phyloP scores from a whole-genome alignment of 2,113 vertebrate species.

The Gallinago media region DNA sequence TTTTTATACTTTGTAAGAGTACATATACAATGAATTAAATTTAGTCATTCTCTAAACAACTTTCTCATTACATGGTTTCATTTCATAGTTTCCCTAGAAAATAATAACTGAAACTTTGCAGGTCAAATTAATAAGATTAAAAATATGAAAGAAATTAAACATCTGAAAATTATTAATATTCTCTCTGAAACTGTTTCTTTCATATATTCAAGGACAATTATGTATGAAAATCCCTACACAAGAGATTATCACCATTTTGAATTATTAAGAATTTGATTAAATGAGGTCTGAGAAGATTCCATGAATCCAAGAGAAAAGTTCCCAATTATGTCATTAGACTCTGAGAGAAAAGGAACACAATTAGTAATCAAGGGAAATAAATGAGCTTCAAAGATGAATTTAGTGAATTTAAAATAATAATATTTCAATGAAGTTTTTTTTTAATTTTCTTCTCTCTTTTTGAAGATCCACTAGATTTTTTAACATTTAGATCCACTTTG shows the following conservation, averaged over 20 bases:
- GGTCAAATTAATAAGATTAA: background rate
- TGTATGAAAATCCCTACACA: background rate
- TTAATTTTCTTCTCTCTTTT: background rate
- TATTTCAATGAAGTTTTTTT: background rate
- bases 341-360: background rate
- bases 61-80: background rate
- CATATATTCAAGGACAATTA: background rate
- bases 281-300: background rate
- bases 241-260: background rate
- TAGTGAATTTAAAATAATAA: background rate
- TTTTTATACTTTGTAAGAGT: background rate
- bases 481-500: background rate
- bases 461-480: background rate
- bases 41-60: background rate
- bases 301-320: background rate
- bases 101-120: background rate
- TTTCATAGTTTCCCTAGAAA: background rate
- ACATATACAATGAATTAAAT: background rate
- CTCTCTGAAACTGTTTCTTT: background rate
- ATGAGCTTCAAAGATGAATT: background rate
- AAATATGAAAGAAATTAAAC: background rate
- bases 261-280: background rate
- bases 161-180: background rate
- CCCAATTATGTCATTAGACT: background rate
- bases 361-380: background rate